A percentile compares a stretch with the other conserved stretches of the same genome.
These are phyloP conservation scores for Pseudorasbora parva DNA, from an alignment of 2,113 vertebrate genomes.

Conservation along the genomic window DNA sequence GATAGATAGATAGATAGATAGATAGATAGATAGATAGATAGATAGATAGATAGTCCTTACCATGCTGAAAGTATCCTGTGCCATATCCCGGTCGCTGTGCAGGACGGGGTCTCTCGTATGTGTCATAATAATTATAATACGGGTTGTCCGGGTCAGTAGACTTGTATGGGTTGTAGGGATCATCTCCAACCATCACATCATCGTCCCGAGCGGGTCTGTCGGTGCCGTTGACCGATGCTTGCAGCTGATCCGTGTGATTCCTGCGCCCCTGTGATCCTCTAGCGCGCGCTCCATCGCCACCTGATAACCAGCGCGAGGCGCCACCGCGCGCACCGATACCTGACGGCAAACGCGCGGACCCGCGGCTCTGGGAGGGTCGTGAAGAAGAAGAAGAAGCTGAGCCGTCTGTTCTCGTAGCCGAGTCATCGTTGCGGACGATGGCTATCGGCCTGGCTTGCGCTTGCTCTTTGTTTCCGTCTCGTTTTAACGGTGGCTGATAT, in stretches of 20 bases:
- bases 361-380: constrained; percentile 48
- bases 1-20: constrained; percentile 5
- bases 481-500: constrained; percentile 84
- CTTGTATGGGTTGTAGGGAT: constrained; percentile 92
- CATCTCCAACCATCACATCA: constrained; percentile 90
- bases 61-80: constrained; percentile 91
- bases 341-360: constrained; percentile 36
- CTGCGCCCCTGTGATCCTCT: constrained; percentile 60
- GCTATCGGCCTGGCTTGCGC: constrained; percentile 70
- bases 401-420: constrained; percentile 43
- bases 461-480: constrained; percentile 69
- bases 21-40: background rate
- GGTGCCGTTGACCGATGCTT: constrained; percentile 41
- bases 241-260: constrained; percentile 58
- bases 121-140: constrained; percentile 93
- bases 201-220: constrained; percentile 45
- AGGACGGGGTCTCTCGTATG: constrained; percentile 85
- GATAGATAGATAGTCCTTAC: constrained; percentile 73
- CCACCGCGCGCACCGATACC: constrained; percentile 19
- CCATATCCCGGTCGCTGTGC: constrained; percentile 88
- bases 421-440: constrained; percentile 71
- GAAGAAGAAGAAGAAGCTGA: constrained; percentile 25
- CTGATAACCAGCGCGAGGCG: constrained; percentile 61
- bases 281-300: constrained; percentile 61
- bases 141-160: constrained; percentile 89